These are phyloP conservation scores for Agrypnia vestita DNA, from an alignment of 1,140 invertebrate species.

Conservation along the genomic window DNA sequence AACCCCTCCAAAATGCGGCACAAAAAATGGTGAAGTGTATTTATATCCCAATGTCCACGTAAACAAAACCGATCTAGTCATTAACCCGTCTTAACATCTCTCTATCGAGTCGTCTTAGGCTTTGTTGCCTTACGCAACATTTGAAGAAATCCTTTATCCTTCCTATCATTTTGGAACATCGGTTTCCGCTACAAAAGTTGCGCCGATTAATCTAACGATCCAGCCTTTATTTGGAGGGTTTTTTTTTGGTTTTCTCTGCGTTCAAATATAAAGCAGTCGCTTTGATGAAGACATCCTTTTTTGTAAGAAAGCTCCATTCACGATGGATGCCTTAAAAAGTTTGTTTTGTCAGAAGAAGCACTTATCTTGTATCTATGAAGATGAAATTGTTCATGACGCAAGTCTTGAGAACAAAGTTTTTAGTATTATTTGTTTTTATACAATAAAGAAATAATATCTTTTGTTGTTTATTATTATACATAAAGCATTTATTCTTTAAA, in stretches of 20 bases:
- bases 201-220: constrained; percentile 46
- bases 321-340: constrained; percentile 45
- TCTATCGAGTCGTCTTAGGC: constrained; percentile 30
- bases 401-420: not conserved
- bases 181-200: constrained; percentile 48
- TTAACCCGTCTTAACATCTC: constrained; percentile 43
- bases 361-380: constrained; percentile 49
- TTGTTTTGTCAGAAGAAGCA: constrained; percentile 52
- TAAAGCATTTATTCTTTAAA: too few species aligned
- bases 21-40: not conserved
- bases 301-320: constrained; percentile 38
- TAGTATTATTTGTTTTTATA: not conserved
- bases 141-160: constrained; percentile 30
- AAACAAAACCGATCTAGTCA: constrained; percentile 40
- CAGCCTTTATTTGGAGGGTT: constrained; percentile 25
- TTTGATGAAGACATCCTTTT: constrained; percentile 47
- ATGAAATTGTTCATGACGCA: constrained; percentile 45
- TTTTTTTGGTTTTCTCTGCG: constrained; percentile 29
- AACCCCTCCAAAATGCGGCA: constrained; percentile 10
- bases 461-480: too few species aligned
- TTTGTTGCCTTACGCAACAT: constrained; percentile 19
- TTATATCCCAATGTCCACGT: constrained; percentile 6
- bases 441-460: too few species aligned
- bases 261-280: constrained; percentile 42
- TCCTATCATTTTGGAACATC: constrained; percentile 44